These are phyloP conservation scores for Sphaeridia pumilis DNA, from an alignment of 2,888 invertebrate species.

Conservation along the genomic window DNA sequence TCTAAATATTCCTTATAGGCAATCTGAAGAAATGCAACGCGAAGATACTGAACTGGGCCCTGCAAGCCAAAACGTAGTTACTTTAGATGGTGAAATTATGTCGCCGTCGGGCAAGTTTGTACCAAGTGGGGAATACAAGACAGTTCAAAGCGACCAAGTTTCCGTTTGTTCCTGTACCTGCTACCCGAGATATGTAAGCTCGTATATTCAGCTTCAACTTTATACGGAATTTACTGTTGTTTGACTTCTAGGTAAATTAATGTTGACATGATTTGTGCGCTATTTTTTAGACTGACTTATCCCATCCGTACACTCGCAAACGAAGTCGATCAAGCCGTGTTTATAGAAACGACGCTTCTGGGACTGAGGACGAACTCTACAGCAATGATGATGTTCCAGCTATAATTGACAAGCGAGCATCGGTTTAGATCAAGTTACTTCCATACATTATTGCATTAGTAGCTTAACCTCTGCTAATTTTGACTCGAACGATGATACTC, in stretches of 20 bases:
- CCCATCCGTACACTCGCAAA: conserved; percentile 30
- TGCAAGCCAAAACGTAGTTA: conserved; percentile 28
- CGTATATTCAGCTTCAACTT: too few relatives aligned
- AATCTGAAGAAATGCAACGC: conserved; percentile 34
- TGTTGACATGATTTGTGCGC: conserved; percentile 3
- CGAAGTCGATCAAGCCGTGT: conserved; percentile 31
- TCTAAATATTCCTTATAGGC: conserved; percentile 18
- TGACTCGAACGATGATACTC: too few relatives aligned
- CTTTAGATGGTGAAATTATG: conserved; percentile 27
- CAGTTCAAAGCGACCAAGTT: conserved; percentile 23
- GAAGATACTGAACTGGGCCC: conserved; percentile 34
- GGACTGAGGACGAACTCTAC: conserved; percentile 36
- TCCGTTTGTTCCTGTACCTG: conserved; percentile 34
- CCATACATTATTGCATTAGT: too few relatives aligned
- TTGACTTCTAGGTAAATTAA: not conserved
- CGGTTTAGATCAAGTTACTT: too few relatives aligned
- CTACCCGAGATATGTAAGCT: conserved; percentile 32
- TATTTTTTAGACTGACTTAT: conserved; percentile 33
- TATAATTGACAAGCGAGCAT: conserved; percentile 35
- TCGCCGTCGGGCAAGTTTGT: conserved; percentile 26
- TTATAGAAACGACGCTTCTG: conserved; percentile 33
- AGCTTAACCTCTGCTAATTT: too few relatives aligned
- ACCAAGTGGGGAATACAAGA: conserved; percentile 1
- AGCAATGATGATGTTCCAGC: conserved; percentile 35
- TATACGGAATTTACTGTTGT: too few relatives aligned